These are phyloP conservation scores for Halesus radiatus DNA, from an alignment of 1,140 invertebrate species.

Conservation along the genomic window DNA sequence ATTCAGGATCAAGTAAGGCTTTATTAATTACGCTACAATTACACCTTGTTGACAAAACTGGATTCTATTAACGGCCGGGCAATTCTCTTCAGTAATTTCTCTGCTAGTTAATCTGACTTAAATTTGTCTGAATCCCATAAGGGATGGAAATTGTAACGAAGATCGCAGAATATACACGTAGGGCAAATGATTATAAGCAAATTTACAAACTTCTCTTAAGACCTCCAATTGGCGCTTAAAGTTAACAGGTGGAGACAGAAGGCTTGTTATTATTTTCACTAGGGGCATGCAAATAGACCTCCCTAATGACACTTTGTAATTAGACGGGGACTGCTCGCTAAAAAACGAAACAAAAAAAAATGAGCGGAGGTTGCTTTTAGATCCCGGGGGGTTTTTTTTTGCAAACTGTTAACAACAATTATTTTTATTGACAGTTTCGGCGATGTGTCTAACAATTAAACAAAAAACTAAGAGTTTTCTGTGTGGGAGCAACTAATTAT, in stretches of 20 bases:
- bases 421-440: not conserved
- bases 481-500: not conserved
- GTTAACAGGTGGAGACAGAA: not conserved
- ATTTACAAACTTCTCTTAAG: conserved; percentile 20
- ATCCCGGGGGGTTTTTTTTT: not conserved
- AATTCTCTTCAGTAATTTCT: too few relatives aligned
- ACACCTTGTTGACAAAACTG: too few relatives aligned
- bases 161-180: not conserved
- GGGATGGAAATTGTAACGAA: not conserved
- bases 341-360: not conserved
- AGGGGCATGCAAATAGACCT: conserved; percentile 19
- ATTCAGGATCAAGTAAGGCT: too few relatives aligned
- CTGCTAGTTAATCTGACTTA: too few relatives aligned
- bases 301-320: conserved; percentile 23
- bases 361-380: not conserved
- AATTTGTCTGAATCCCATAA: too few relatives aligned
- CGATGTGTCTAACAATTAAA: not conserved
- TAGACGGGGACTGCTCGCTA: not conserved
- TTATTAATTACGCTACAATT: too few relatives aligned
- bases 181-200: conserved; percentile 1
- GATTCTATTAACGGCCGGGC: too few relatives aligned
- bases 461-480: too few relatives aligned
- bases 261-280: conserved; percentile 29
- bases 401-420: not conserved
- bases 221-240: conserved; percentile 6